phyloP scores from a whole-genome alignment of 2,888 invertebrate species.

The Chesias legatella region DNA sequence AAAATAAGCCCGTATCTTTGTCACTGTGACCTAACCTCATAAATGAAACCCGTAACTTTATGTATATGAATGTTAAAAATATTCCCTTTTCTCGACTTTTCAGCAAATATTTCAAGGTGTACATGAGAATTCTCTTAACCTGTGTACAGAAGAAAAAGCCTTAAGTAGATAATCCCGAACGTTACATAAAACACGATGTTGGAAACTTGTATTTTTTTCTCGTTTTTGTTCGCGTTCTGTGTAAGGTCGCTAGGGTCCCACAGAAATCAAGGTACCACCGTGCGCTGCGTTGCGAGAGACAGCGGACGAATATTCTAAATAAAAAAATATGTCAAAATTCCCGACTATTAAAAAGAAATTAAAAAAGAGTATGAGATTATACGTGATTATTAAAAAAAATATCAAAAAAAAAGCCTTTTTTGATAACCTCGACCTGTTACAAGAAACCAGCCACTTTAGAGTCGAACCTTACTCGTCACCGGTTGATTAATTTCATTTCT shows the following conservation, averaged over 20 bases:
- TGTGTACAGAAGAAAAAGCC: slow-evolving; percentile 18
- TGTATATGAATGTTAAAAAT: slow-evolving; percentile 10
- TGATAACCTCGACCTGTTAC: too few species aligned
- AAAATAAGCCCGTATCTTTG: slow-evolving; percentile 29
- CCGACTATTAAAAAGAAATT: too few species aligned
- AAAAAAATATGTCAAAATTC: neutral
- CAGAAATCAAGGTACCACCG: slow-evolving; percentile 44
- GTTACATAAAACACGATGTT: slow-evolving; percentile 45
- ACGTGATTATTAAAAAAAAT: too few species aligned
- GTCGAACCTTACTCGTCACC: too few species aligned
- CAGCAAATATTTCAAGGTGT: neutral
- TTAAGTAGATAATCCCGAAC: slow-evolving; percentile 38
- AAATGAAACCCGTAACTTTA: too few species aligned
- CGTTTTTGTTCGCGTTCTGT: slow-evolving; percentile 39
- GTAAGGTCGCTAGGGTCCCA: slow-evolving; percentile 43
- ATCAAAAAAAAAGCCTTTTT: too few species aligned
- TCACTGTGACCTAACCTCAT: slow-evolving; percentile 27
- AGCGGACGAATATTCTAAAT: slow-evolving; percentile 11
- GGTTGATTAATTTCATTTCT: too few species aligned
- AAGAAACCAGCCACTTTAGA: too few species aligned
- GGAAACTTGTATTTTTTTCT: slow-evolving; percentile 40
- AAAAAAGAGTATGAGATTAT: too few species aligned
- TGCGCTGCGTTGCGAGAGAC: slow-evolving; percentile 21
- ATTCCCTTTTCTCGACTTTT: neutral
- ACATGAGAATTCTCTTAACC: slow-evolving; percentile 14